phyloP scores from a whole-genome alignment of 2,113 vertebrate genomes.

The Electrona antarctica region DNA sequence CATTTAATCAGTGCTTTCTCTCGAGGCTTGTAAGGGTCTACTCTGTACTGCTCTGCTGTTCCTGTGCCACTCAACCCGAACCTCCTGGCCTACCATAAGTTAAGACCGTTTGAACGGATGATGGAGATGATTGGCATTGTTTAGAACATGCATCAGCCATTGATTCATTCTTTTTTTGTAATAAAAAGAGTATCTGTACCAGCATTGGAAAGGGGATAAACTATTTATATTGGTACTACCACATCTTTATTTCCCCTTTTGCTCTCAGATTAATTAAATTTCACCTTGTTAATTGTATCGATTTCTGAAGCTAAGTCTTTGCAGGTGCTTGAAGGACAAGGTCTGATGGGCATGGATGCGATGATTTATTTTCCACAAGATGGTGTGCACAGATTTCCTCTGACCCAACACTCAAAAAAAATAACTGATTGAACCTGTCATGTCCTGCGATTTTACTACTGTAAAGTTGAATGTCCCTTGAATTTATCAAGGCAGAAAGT shows the following conservation, averaged over 20 bases:
- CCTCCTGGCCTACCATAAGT: slow-evolving; percentile 31
- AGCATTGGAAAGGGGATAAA: slow-evolving; percentile 27
- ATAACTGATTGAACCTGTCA: too few species aligned
- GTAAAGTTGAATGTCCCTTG: too few species aligned
- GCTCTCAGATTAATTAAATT: slow-evolving; percentile 9
- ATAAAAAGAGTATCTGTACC: slow-evolving; percentile 58
- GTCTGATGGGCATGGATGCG: too few species aligned
- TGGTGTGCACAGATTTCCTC: too few species aligned
- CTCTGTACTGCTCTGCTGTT: slow-evolving; percentile 27
- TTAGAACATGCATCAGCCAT: slow-evolving; percentile 41
- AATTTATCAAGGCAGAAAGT: too few species aligned
- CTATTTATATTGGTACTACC: slow-evolving; percentile 28
- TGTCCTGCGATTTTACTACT: too few species aligned
- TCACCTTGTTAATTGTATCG: slow-evolving; percentile 5
- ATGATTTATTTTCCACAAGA: too few species aligned
- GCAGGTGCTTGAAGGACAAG: too few species aligned
- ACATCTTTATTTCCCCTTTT: slow-evolving; percentile 33
- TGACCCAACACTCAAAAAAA: too few species aligned
- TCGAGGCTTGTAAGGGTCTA: too few species aligned
- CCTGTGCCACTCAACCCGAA: slow-evolving; percentile 32
- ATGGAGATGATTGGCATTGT: slow-evolving; percentile 30
- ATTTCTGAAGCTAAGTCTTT: slow-evolving; percentile 1
- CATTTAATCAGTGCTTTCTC: too few species aligned
- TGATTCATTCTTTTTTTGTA: slow-evolving; percentile 32
- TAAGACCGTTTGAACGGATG: slow-evolving; percentile 16